phyloP scores from a whole-genome alignment of 2,797 vertebrate genomes.

The Melanotaenia nigrans region DNA sequence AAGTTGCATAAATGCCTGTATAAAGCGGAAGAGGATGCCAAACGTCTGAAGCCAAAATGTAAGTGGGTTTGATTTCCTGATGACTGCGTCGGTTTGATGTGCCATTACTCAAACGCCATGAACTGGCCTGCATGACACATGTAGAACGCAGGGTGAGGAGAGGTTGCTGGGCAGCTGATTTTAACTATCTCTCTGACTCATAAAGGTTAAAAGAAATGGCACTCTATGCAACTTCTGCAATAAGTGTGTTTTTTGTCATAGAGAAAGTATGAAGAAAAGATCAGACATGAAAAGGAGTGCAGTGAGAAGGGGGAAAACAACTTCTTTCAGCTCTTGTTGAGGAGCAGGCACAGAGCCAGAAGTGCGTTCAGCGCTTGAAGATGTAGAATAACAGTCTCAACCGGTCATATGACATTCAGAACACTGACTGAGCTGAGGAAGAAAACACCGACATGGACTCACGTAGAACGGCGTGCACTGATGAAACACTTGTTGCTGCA shows the following conservation, averaged over 20 bases:
- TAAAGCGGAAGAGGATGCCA: constrained; percentile 20
- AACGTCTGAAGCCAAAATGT: background rate
- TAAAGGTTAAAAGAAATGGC: constrained; percentile 32
- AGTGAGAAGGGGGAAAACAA: background rate
- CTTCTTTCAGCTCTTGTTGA: constrained; percentile 19
- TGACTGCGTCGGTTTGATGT: constrained; percentile 1
- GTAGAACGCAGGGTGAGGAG: background rate
- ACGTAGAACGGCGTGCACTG: constrained; percentile 37
- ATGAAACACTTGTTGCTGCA: constrained; percentile 21
- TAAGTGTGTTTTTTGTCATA: background rate
- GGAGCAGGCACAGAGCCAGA: constrained; percentile 7
- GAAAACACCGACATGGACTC: constrained; percentile 49
- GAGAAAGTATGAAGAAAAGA: constrained; percentile 8
- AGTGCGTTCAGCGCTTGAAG: constrained; percentile 22
- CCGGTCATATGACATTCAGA: constrained; percentile 54
- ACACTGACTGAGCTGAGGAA: constrained; percentile 29
- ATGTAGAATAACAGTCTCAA: constrained; percentile 48
- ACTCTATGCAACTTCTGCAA: constrained; percentile 49
- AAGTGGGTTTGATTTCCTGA: constrained; percentile 31
- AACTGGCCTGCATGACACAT: constrained; percentile 8
- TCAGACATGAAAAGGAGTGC: background rate
- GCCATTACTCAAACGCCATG: constrained; percentile 2
- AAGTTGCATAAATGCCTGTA: constrained; percentile 16
- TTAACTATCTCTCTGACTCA: background rate
- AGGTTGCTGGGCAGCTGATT: background rate